phyloP scores from a whole-genome alignment of 2,797 vertebrate genomes.

The Ispidina picta region DNA sequence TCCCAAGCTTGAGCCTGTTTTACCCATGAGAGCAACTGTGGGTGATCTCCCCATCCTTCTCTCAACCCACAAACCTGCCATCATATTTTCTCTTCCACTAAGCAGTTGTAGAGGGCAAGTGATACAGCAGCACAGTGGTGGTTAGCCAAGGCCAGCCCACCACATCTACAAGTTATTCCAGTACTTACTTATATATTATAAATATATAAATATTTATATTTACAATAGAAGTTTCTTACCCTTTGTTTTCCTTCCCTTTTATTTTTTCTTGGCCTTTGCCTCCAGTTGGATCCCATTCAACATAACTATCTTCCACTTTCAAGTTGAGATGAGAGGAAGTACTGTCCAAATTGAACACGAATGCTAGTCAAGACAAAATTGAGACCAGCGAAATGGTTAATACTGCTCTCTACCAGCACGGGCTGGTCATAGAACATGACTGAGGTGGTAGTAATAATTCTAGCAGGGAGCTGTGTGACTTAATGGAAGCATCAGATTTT shows the following conservation, averaged over 20 bases:
- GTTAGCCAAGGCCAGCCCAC: neutral
- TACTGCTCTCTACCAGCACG: neutral
- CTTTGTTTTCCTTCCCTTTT: conserved; percentile 91
- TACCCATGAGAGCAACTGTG: neutral
- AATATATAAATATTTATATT: neutral
- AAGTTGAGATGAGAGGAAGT: conserved; percentile 89
- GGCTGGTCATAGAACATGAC: rapidly evolving
- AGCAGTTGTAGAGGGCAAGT: neutral
- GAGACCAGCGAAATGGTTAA: neutral
- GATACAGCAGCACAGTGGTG: neutral
- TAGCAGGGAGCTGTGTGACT: neutral
- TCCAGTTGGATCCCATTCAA: conserved; percentile 93
- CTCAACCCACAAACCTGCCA: neutral
- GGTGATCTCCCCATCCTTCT: neutral
- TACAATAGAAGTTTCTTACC: conserved; percentile 74
- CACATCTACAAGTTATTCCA: neutral
- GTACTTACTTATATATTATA: neutral
- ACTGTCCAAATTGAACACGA: conserved; percentile 87
- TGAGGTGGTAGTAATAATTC: neutral
- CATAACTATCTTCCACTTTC: conserved; percentile 86
- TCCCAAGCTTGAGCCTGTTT: neutral
- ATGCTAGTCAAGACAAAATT: conserved; percentile 79
- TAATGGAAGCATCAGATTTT: neutral
- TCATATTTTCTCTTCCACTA: neutral
- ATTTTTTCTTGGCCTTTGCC: conserved; percentile 89